Conservation (phyloP, 2,113 vertebrate species). For the Agelaius tricolor region DNA sequence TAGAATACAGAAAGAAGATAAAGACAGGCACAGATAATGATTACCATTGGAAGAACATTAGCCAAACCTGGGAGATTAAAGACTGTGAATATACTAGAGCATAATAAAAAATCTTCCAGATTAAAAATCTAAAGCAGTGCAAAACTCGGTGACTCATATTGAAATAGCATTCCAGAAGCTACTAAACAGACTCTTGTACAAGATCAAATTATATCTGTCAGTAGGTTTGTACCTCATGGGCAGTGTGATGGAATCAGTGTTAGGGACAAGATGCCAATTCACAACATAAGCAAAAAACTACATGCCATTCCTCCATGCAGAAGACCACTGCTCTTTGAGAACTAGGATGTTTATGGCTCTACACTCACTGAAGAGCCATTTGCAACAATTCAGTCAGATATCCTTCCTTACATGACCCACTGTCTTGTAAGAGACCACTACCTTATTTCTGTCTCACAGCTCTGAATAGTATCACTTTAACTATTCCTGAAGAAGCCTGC, state of each 20-base stretch:
- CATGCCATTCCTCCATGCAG: not conserved
- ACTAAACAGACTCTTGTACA: not conserved
- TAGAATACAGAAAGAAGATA: conserved; percentile 26
- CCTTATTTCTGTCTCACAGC: not conserved
- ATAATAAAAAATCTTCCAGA: not conserved
- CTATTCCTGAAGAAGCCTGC: not conserved
- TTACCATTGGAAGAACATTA: conserved; percentile 10
- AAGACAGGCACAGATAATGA: not conserved
- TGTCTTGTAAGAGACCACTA: not conserved
- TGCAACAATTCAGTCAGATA: not conserved
- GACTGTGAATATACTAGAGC: not conserved
- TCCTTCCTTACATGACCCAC: not conserved
- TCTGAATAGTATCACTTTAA: not conserved
- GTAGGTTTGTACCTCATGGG: not conserved
- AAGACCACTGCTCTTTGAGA: not conserved
- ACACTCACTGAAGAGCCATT: not conserved
- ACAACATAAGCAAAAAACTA: not conserved
- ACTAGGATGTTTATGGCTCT: not conserved
- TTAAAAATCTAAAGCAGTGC: not conserved
- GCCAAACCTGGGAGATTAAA: not conserved
- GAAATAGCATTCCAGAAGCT: not conserved
- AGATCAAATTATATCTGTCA: not conserved
- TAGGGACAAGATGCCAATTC: not conserved
- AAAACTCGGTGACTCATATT: not conserved
- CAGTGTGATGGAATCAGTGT: not conserved